Evolutionary conservation across 2,797 vertebrate species (phyloP).

Genomic region (Notolabrus celidotus): DNA sequence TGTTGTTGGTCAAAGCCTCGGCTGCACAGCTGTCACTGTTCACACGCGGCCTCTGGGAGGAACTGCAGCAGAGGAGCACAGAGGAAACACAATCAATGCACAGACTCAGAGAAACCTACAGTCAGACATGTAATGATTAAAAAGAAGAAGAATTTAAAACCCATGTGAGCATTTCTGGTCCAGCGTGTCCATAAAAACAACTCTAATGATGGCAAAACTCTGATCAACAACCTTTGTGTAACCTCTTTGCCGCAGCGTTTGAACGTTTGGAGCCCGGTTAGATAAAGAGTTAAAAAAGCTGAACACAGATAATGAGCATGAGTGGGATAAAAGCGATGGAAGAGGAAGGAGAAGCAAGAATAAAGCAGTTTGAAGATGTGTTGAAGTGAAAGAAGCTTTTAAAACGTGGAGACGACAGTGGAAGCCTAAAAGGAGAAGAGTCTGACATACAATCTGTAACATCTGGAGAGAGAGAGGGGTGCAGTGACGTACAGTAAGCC

Average conservation of each 20-base stretch:
- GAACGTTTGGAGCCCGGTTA: background rate
- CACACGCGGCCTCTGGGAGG: slow-evolving; percentile 46
- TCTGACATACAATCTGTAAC: background rate
- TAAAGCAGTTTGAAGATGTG: slow-evolving; percentile 1
- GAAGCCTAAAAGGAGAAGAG: background rate
- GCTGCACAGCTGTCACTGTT: slow-evolving; percentile 59
- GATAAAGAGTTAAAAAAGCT: background rate
- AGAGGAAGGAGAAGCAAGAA: background rate
- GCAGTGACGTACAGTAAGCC: too few species aligned
- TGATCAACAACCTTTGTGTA: background rate
- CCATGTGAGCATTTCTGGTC: background rate
- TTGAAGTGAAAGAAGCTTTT: background rate
- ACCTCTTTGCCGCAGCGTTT: background rate
- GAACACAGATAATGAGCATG: slow-evolving; percentile 28
- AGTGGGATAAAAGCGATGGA: slow-evolving; percentile 7
- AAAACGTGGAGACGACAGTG: background rate
- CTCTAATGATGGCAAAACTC: background rate
- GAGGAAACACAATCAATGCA: slow-evolving; percentile 8
- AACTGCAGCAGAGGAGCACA: slow-evolving; percentile 40
- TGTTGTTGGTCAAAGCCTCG: slow-evolving; percentile 25
- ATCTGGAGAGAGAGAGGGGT: background rate
- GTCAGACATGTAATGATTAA: background rate
- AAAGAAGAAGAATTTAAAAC: background rate
- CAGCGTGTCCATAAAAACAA: background rate
- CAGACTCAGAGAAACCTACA: background rate